These are phyloP conservation scores for Xestia ashworthii DNA, from an alignment of 2,888 invertebrate genomes.

Conservation along the genomic window DNA sequence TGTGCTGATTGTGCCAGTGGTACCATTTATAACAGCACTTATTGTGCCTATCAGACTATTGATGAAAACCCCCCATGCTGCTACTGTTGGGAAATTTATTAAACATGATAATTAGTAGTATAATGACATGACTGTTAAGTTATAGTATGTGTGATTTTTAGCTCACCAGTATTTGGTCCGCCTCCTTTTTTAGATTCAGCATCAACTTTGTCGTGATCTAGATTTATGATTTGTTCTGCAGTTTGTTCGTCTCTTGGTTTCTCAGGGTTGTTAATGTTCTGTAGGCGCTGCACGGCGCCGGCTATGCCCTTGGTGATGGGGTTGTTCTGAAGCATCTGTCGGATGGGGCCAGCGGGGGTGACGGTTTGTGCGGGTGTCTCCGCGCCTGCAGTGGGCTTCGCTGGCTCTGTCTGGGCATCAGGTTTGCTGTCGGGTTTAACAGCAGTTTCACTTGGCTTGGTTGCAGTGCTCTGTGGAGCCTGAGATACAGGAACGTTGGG, in stretches of 20 bases:
- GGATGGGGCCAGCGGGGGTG: slow-evolving; percentile 69
- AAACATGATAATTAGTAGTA: slow-evolving; percentile 5
- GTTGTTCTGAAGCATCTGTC: slow-evolving; percentile 74
- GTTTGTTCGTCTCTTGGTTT: slow-evolving; percentile 56
- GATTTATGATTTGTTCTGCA: slow-evolving; percentile 22
- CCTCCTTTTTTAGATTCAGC: slow-evolving; percentile 51
- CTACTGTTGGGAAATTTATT: slow-evolving; percentile 72
- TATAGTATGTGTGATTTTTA: not conserved
- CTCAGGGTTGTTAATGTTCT: slow-evolving; percentile 64
- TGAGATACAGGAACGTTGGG: slow-evolving; percentile 27
- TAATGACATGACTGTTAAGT: not conserved
- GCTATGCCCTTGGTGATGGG: slow-evolving; percentile 71
- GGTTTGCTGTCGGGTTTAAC: too few relatives aligned
- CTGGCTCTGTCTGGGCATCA: slow-evolving; percentile 7
- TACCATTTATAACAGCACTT: slow-evolving; percentile 81
- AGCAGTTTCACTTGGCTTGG: slow-evolving; percentile 14
- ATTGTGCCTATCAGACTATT: slow-evolving; percentile 83
- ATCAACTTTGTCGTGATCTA: slow-evolving; percentile 40
- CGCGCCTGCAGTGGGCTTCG: slow-evolving; percentile 29
- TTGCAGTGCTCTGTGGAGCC: slow-evolving; percentile 16
- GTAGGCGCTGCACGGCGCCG: slow-evolving; percentile 67
- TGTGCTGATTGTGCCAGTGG: slow-evolving; percentile 75
- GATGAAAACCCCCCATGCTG: slow-evolving; percentile 82
- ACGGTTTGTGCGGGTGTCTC: slow-evolving; percentile 27
- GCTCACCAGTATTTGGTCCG: slow-evolving; percentile 47